Evolutionary conservation across 2,797 vertebrate species (phyloP).

Genomic region (Chelmon rostratus): DNA sequence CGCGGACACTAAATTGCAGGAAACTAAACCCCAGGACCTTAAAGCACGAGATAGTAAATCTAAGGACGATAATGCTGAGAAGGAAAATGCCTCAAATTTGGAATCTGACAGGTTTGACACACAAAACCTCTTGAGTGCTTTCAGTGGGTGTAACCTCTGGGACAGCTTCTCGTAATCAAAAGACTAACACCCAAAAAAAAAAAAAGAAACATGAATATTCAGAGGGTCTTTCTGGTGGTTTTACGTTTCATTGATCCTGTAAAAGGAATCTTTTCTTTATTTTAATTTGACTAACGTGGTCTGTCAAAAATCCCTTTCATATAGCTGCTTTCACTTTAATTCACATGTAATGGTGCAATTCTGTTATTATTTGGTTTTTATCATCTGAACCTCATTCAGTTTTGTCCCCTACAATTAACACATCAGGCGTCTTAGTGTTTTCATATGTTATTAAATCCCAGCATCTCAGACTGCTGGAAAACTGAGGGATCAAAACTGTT

Average conservation of each 20-base stretch:
- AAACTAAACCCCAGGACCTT: slow-evolving; percentile 60
- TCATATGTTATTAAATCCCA: neutral
- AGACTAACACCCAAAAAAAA: slow-evolving; percentile 64
- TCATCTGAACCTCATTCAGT: slow-evolving; percentile 52
- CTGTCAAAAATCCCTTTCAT: slow-evolving; percentile 12
- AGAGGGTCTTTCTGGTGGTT: slow-evolving; percentile 51
- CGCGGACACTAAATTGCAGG: slow-evolving; percentile 57
- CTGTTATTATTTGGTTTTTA: neutral
- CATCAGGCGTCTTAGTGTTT: neutral
- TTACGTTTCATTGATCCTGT: slow-evolving; percentile 17
- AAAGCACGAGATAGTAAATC: slow-evolving; percentile 67
- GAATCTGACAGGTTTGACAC: slow-evolving; percentile 82
- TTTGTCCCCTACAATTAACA: neutral
- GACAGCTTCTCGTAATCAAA: slow-evolving; percentile 29
- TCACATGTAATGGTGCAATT: slow-evolving; percentile 24
- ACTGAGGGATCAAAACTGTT: slow-evolving; percentile 31
- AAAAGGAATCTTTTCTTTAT: neutral
- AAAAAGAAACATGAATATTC: slow-evolving; percentile 7
- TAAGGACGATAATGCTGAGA: slow-evolving; percentile 67
- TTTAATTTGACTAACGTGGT: slow-evolving; percentile 62
- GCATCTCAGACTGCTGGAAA: slow-evolving; percentile 9
- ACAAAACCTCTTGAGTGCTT: slow-evolving; percentile 39
- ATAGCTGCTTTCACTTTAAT: slow-evolving; percentile 21
- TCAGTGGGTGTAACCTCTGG: slow-evolving; percentile 53
- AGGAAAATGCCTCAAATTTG: slow-evolving; percentile 64